Evolutionary conservation across 2,888 invertebrate genomes (phyloP).

Genomic region (Candidula unifasciata): DNA sequence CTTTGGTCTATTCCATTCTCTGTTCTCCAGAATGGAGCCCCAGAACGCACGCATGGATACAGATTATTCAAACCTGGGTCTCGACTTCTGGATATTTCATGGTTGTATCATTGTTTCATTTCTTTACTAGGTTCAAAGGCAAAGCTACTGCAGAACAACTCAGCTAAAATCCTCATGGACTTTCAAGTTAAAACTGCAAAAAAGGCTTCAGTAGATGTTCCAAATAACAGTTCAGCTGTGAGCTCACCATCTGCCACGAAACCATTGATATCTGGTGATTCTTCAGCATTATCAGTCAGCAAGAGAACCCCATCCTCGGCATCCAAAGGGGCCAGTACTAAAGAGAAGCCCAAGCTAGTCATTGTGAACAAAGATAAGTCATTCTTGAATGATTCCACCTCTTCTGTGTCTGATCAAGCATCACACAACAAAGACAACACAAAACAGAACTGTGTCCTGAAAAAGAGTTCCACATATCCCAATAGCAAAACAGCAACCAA

Average conservation of each 20-base stretch:
- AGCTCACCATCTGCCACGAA: background rate
- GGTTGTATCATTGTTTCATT: slow-evolving; percentile 12
- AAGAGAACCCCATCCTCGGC: background rate
- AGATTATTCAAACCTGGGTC: no score
- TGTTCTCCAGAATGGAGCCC: no score
- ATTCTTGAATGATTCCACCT: background rate
- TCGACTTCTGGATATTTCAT: background rate
- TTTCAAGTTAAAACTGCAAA: slow-evolving; percentile 47
- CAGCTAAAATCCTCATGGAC: slow-evolving; percentile 59
- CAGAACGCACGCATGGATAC: no score
- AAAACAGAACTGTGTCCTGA: background rate
- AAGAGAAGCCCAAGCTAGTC: slow-evolving; percentile 32
- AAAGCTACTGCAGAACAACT: slow-evolving; percentile 54
- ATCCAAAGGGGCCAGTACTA: background rate
- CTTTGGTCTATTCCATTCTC: no score
- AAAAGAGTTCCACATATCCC: background rate
- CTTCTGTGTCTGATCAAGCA: background rate
- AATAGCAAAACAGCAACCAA: background rate
- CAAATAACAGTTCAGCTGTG: background rate
- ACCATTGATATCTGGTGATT: background rate
- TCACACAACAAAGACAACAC: background rate
- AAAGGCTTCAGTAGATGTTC: background rate
- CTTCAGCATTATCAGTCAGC: background rate
- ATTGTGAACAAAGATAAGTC: slow-evolving; percentile 35
- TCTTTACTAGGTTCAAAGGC: slow-evolving; percentile 61